These are phyloP conservation scores for Crambe crambe DNA, from an alignment of 37 sponge, comb jelly and placozoan genomes.

Conservation along the genomic window DNA sequence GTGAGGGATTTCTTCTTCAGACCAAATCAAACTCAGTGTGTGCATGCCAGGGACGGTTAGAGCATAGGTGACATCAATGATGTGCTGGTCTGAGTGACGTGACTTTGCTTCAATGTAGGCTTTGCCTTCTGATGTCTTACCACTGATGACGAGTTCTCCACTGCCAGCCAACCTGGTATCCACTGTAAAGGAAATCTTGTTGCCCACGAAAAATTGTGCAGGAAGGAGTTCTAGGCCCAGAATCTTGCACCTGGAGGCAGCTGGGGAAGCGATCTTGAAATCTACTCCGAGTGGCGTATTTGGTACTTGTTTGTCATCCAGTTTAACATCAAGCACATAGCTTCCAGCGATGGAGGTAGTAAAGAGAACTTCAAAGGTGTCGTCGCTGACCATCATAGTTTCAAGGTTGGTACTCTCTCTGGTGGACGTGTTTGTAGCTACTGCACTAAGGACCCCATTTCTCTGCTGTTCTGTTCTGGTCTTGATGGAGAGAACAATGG, in stretches of 20 bases:
- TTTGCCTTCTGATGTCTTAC: constrained; percentile 20
- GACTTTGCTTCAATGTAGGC: constrained; percentile 21
- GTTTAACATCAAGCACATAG: constrained; percentile 34
- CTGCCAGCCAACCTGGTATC: constrained; percentile 73
- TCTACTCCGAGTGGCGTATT: constrained; percentile 47
- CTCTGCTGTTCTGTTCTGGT: constrained; percentile 22
- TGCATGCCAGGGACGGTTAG: constrained; percentile 66
- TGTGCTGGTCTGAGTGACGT: constrained; percentile 3
- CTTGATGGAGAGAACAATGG: constrained; percentile 6
- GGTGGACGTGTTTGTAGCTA: constrained; percentile 31
- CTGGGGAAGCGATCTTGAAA: constrained; percentile 21
- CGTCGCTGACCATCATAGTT: neutral
- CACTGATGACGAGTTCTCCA: constrained; percentile 32
- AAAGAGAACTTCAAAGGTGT: constrained; percentile 43
- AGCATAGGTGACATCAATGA: constrained; percentile 49
- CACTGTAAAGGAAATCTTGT: constrained; percentile 38
- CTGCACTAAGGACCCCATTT: constrained; percentile 21
- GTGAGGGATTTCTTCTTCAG: no score
- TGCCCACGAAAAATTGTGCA: constrained; percentile 19
- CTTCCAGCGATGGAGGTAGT: constrained; percentile 26
- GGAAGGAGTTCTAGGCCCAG: constrained; percentile 40
- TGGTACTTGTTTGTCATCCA: constrained; percentile 35
- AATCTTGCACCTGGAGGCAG: constrained; percentile 48
- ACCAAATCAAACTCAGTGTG: no score
- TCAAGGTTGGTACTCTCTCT: neutral